phyloP scores from a whole-genome alignment of 1,140 invertebrate species.

The Hermetia illucens region DNA sequence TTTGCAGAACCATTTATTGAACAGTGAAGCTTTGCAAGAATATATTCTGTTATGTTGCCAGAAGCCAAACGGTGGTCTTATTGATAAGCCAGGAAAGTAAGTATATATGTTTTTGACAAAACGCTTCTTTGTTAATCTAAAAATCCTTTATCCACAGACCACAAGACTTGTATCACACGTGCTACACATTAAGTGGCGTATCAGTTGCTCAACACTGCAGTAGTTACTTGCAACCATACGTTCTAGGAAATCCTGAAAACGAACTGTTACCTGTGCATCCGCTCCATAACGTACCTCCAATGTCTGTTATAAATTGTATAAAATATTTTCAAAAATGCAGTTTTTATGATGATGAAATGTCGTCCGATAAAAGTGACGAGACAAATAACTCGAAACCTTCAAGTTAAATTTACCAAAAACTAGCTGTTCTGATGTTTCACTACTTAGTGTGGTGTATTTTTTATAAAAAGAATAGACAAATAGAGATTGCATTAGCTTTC shows the following conservation, averaged over 20 bases:
- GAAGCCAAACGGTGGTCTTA: conserved; percentile 70
- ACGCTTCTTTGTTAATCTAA: too few relatives aligned
- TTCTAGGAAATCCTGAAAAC: conserved; percentile 44
- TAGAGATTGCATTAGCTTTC: too few relatives aligned
- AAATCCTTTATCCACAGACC: conserved; percentile 41
- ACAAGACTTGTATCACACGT: conserved; percentile 91
- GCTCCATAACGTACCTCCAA: conserved; percentile 47
- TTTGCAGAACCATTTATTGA: too few relatives aligned
- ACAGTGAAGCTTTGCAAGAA: conserved; percentile 78
- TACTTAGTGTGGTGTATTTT: too few relatives aligned
- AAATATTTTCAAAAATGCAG: conserved; percentile 32
- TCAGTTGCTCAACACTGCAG: conserved; percentile 81
- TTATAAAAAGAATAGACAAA: too few relatives aligned
- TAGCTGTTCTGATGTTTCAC: too few relatives aligned
- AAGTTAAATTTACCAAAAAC: too few relatives aligned
- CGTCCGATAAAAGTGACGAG: too few relatives aligned
- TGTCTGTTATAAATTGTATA: conserved; percentile 33
- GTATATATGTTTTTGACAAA: too few relatives aligned
- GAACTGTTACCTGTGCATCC: conserved; percentile 47
- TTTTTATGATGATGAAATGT: too few relatives aligned
- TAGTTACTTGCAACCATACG: conserved; percentile 31
- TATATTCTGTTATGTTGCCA: conserved; percentile 93
- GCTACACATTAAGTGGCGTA: conserved; percentile 89
- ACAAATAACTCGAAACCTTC: too few relatives aligned
- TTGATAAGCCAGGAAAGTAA: conserved; percentile 94